Base-by-base conservation (phyloP, 1,140 invertebrate genomes). In the Ruditapes philippinarum region DNA sequence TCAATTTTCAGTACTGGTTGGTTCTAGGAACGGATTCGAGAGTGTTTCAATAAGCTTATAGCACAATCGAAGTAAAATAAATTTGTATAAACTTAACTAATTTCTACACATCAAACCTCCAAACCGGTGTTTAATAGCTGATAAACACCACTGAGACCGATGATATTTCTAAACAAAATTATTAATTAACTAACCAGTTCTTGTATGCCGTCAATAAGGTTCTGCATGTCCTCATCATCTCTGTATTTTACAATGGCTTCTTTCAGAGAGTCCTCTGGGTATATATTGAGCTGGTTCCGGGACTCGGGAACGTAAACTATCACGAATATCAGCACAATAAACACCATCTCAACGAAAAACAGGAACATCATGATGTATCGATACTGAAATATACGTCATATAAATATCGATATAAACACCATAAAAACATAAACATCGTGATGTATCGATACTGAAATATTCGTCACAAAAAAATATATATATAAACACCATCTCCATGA, bases 181-280 rank as follows among this genome's bases (percentile, higher is more conserved):
- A n/a, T n/a, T n/a, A n/a, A n/a, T n/a, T n/a, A 45, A 62, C 96
- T 96, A 95, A 98, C 98, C 95, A 98, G 97, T 96, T 98, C 97
- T 95, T 99, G 98, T n/a, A 98, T 98, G 96, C 98, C 98, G 95
- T 99, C 98, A 89, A 99, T 98, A 88, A 98, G 97, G 96, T 99
- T 98, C 95, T 98, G 98, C 76, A 98, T 96, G 96, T 99, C 98
- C 0, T 97, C 97, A 96, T 99, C 98, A 94, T 99, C 98, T 65
- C 82, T 80, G 95, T 99, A 99, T n/a, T 97, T 97, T 90, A 98
- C 97, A 62, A 99, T 98, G 4, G 98, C 98, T 94, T 98, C 97
- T 95, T 98, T 98, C 97, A 94, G 98, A 97, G 92, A 97, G 65
- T 93, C 98, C 90, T 98, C 97, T 95, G 98, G 98, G 95, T 98